A percentile compares a stretch with the other conserved stretches of the same genome.
These are phyloP conservation scores for Tiliqua scincoides DNA, from an alignment of 2,113 vertebrate species.

Conservation along the genomic window DNA sequence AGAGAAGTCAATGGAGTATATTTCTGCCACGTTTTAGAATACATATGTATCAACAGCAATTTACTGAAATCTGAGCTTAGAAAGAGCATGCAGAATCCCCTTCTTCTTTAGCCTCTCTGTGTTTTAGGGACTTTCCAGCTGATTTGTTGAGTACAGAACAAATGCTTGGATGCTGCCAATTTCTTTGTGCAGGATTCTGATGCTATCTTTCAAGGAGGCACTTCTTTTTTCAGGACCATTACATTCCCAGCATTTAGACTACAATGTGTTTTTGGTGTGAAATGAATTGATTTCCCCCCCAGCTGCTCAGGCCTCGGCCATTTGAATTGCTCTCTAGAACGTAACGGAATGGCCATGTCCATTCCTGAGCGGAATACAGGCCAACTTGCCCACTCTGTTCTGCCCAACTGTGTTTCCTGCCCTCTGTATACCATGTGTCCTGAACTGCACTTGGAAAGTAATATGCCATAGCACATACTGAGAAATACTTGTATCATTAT, in stretches of 20 bases:
- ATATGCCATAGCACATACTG: not conserved
- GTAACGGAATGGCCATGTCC: not conserved
- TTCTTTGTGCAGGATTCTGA: not conserved
- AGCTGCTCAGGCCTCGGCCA: not conserved
- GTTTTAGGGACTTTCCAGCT: not conserved
- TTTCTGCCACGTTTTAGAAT: constrained; percentile 28
- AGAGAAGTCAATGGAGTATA: constrained; percentile 27
- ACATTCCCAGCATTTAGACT: not conserved
- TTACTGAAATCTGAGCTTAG: not conserved
- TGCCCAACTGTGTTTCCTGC: not conserved
- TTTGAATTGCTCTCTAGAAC: not conserved
- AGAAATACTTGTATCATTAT: not conserved
- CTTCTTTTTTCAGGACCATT: not conserved
- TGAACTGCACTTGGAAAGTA: not conserved
- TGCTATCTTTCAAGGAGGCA: not conserved
- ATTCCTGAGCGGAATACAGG: not conserved
- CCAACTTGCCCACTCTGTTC: not conserved
- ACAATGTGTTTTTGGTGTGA: not conserved
- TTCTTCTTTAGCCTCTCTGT: constrained; percentile 25
- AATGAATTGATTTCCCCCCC: not conserved
- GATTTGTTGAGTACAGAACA: not conserved
- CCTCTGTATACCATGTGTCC: not conserved
- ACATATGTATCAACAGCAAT: constrained; percentile 7
- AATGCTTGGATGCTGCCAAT: not conserved
- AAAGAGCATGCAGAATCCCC: constrained; percentile 24